phyloP scores from a whole-genome alignment of 2,797 vertebrate genomes.

The Bufotes viridis region DNA sequence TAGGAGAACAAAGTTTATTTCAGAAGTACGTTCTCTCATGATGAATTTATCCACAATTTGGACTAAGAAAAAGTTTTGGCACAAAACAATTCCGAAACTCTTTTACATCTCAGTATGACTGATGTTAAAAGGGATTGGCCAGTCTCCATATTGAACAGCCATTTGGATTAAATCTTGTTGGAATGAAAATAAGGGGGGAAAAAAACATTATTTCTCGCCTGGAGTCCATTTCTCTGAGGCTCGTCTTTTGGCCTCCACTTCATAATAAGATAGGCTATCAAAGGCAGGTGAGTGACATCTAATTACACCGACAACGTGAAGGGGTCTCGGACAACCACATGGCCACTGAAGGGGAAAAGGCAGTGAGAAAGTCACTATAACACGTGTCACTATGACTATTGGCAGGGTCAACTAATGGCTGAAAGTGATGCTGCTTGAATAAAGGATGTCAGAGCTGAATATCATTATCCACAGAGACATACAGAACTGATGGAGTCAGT shows the following conservation, averaged over 20 bases:
- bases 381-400: neutral
- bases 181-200: too few relatives aligned
- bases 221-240: too few relatives aligned
- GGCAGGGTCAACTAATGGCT: neutral
- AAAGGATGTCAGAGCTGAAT: neutral
- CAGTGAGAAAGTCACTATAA: neutral
- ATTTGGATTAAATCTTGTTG: too few relatives aligned
- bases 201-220: too few relatives aligned
- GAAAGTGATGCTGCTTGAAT: neutral
- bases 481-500: neutral
- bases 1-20: neutral
- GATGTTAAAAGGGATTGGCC: too few relatives aligned
- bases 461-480: neutral
- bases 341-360: neutral
- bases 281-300: neutral
- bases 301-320: neutral
- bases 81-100: too few relatives aligned
- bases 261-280: too few relatives aligned
- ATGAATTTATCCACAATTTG: neutral
- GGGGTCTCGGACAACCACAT: neutral
- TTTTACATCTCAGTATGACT: too few relatives aligned
- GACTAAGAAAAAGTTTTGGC: neutral
- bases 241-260: too few relatives aligned
- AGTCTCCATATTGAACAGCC: too few relatives aligned
- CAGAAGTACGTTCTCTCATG: neutral